Base-by-base conservation (phyloP, 2,113 vertebrate species). In the Menura novaehollandiae region DNA sequence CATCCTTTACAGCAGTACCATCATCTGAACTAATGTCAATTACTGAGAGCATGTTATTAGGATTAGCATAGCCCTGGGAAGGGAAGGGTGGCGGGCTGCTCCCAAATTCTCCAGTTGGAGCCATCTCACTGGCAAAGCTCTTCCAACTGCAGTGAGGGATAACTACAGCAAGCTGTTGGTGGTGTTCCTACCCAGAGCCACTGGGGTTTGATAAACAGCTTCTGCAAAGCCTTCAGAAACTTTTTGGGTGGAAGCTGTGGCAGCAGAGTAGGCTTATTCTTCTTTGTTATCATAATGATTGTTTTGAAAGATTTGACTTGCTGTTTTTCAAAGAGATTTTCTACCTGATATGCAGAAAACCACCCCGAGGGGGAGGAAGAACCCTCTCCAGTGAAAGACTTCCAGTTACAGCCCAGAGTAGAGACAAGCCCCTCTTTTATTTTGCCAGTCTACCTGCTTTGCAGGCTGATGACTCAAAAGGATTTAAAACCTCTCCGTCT, bases 261-360 rank as follows among this genome's bases (percentile, higher is more conserved):
- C 66, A 67, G 66, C 41, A 80, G 73, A 67, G 72, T 27, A 39
- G 85, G 58, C 89, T 91, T 87, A 21, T 85, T 91, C 78, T 93
- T 89, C 92, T 84, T 80, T 91, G 85, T 85, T 85, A 76, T 55
- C 79, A 35, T 91, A 95, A 89, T 82, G 85, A 73, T 35, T 95
- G 89, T 95, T 96, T 95, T 79, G 91, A 91, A 89, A 93, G 87
- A 87, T 91, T 69, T 89, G 66, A 44, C 87, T 85, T 72, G 71
- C 28, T 95, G 85, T 79, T 89, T 97, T 97, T 95, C 91, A 88
- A 95, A 95, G 91, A 96, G 93, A 93, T 97, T 95, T 96, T 91
- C 51, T 89, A 85, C 52, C 66, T 73, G 94, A 97, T 96, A 96
- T 53, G 55, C 62, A 94, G 89, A 83, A 89, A 96, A 46, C 32